phyloP scores from a whole-genome alignment of 2,888 invertebrate genomes.

The Caradrina kadenii region DNA sequence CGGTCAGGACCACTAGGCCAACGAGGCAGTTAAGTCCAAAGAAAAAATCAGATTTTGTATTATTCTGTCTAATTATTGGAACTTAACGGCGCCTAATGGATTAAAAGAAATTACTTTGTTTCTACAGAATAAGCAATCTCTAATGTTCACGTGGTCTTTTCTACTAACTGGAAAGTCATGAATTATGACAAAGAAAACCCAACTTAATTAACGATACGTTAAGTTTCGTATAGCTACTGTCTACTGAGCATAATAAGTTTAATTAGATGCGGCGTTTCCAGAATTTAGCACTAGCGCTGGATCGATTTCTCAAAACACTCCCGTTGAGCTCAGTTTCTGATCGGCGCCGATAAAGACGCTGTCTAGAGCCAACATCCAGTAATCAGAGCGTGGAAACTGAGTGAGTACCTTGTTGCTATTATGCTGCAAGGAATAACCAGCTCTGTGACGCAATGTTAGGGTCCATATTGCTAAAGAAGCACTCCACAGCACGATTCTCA shows the following conservation, averaged over 20 bases:
- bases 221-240: conserved; percentile 4
- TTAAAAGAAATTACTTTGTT: conserved; percentile 1
- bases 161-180: conserved; percentile 27
- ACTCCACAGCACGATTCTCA: conserved; percentile 52
- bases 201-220: conserved; percentile 4
- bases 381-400: conserved; percentile 91
- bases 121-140: conserved; percentile 2
- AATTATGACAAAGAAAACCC: conserved; percentile 19
- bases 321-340: conserved; percentile 81
- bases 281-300: conserved; percentile 52
- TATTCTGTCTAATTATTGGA: not conserved
- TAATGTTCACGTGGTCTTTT: conserved; percentile 23
- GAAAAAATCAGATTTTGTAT: not conserved
- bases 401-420: conserved; percentile 82
- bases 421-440: conserved; percentile 72
- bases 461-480: conserved; percentile 63
- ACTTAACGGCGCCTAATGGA: not conserved
- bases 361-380: conserved; percentile 90
- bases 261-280: conserved; percentile 37
- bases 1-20: no score
- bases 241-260: conserved; percentile 12
- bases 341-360: conserved; percentile 88
- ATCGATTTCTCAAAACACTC: conserved; percentile 78
- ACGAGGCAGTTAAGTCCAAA: no score
- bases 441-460: conserved; percentile 70